phyloP scores from a whole-genome alignment of 2,888 invertebrate species.

The Drosophila kanekoi region DNA sequence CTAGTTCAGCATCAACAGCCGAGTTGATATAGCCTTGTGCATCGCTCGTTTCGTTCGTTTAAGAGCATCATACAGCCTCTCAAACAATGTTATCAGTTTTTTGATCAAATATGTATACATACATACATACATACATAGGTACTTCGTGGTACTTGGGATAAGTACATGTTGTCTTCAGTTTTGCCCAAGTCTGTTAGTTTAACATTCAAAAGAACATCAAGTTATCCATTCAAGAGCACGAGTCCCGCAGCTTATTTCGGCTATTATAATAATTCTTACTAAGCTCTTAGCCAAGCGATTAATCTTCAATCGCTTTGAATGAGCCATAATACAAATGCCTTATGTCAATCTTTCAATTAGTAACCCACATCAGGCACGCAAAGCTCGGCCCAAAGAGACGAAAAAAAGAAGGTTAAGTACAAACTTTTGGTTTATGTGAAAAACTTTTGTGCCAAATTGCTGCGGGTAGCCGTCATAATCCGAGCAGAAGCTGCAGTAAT shows the following conservation, averaged over 20 bases:
- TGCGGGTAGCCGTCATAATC: slow-evolving; percentile 61
- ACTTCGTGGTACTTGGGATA: too few species aligned
- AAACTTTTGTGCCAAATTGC: slow-evolving; percentile 60
- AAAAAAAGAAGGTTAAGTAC: slow-evolving; percentile 5
- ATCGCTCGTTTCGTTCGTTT: too few species aligned
- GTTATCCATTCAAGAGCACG: too few species aligned
- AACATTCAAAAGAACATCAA: neutral
- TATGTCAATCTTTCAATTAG: slow-evolving; percentile 50
- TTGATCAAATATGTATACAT: too few species aligned
- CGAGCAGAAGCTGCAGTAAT: slow-evolving; percentile 55
- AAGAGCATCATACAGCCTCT: too few species aligned
- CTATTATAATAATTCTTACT: neutral
- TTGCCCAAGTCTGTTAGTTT: too few species aligned
- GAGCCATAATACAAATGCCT: neutral
- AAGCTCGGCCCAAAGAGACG: slow-evolving; percentile 10
- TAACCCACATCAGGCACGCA: neutral
- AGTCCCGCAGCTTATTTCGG: too few species aligned
- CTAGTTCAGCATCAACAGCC: too few species aligned
- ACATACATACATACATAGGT: too few species aligned
- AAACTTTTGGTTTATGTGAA: slow-evolving; percentile 44
- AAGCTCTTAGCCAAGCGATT: slow-evolving; percentile 28
- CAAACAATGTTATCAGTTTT: too few species aligned
- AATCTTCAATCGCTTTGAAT: slow-evolving; percentile 15
- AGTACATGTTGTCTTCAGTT: too few species aligned
- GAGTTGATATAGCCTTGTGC: too few species aligned